Base-by-base conservation (phyloP, 2,888 invertebrate species). In the Lysandra coridon region DNA sequence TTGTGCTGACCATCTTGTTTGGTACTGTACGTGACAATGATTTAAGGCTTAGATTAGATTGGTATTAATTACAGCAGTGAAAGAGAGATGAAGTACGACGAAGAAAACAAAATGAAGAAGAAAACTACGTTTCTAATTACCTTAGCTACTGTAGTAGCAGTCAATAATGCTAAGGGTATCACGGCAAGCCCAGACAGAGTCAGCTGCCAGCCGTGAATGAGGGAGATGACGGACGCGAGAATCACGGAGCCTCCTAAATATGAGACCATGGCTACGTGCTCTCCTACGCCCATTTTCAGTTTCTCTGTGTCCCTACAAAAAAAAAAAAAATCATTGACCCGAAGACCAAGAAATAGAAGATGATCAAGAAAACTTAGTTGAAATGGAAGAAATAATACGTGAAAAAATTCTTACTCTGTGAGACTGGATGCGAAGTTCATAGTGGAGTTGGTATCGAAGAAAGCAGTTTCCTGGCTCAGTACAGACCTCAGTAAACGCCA, bases 191-290 rank as follows among this genome's bases (percentile, higher is more conserved):
- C 97, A 0, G 97, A 97, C 40, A 98, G 90, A 0, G 98, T 97
- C 75, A 98, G 92, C 87, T 97, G 95, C 98, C 98, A 98, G 75
- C 98, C 98, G 86, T 97, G 96, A 0, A 95, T 86, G 83, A 98
- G 96, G 0, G 98, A 96, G 44, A 97, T 95, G 1, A 95, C 89
- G 73, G 97, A 94, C 12, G 97, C 96, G 33, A 96, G 92, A 17
- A 97, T 86, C 83, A 97, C 97, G 0, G 97, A 96, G 82, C 97
- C 96, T 14, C 95, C 90, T 80, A 97, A 95, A 87, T 97, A 97
- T 0, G 96, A 92, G 82, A 97, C 96, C 88, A 97, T 96, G 7
- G 96, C 96, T 40, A 98, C 95, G 89, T 98, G 98, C 88, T 97
- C 97, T 4, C 97, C 97, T 5, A 97, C 97, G 2, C 98, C 98